Evolutionary conservation across 2,888 invertebrate genomes (phyloP), one percentile per base, ranked within the genome.

Genomic region (Deilephila elpenor): DNA sequence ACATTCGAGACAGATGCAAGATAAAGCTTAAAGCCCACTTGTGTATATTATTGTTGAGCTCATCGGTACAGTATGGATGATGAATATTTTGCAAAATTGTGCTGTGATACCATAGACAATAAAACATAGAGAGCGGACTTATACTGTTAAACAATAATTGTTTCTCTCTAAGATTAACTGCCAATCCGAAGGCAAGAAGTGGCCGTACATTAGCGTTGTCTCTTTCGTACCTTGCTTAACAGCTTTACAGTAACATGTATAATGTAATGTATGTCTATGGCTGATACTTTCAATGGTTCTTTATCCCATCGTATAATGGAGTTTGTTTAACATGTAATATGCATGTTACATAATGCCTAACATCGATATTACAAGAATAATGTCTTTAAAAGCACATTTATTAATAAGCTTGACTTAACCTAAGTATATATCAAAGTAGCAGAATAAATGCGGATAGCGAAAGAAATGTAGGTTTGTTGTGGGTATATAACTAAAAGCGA

Each of bases 281-380:
- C 37, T 37, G 37, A 37, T 37, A 8, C 37, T 11, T 3, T 53
- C 19, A 19, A 5, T 5, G 19, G 6, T 19, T 19, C 53, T 3
- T 19, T 53, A 53, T 53, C 3, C 53, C 53, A 3, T 19, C 14
- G 1, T 1, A 0, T 14, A 3, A 14, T 19, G 5, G 56, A 56
- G n/a, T 56, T 19, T 19, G 53, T 3, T 5, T 17, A 19, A 56
- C 51, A n/a, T 19, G n/a, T 19, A 56, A n/a, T 56, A 56, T 56
- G n/a, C n/a, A 56, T 56, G n/a, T n/a, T 56, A n/a, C 19, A n/a
- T 17, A 56, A 3, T 17, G 0, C 6, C 19, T 56, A 56, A 56
- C 56, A 56, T 56, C n/a, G 56, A 56, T 56, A 56, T 56, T n/a
- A n/a, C 56, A 56, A 56, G 56, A n/a, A 56, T 44, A 44, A 44